phyloP scores from a whole-genome alignment of 2,797 vertebrate genomes.

The Notoglanidium macrostoma region DNA sequence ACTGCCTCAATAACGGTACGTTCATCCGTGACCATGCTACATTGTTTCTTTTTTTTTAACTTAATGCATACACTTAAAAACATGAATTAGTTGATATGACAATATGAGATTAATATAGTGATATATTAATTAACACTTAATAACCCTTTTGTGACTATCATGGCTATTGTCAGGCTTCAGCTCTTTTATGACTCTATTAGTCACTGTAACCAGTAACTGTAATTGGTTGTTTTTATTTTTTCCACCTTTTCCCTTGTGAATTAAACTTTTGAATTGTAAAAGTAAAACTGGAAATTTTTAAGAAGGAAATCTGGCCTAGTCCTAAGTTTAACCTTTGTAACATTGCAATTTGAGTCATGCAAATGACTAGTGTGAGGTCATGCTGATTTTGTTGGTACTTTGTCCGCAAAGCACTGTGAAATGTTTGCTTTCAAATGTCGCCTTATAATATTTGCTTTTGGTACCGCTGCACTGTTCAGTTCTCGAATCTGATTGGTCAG shows the following conservation, averaged over 20 bases:
- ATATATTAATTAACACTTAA: background rate
- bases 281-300: background rate
- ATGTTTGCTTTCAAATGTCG: background rate
- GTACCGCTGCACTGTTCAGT: background rate
- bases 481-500: background rate
- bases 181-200: background rate
- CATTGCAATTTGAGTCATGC: background rate
- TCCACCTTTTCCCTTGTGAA: background rate
- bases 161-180: background rate
- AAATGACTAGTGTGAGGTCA: constrained; percentile 4
- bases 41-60: background rate
- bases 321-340: constrained; percentile 10
- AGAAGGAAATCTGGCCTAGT: background rate
- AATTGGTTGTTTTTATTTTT: background rate
- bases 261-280: background rate
- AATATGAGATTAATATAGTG: background rate
- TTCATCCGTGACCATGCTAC: background rate
- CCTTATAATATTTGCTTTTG: background rate
- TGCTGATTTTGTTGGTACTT: background rate
- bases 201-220: background rate
- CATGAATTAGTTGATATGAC: background rate
- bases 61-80: background rate
- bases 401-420: background rate
- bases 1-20: constrained; percentile 92
- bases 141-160: too few species aligned